phyloP scores from a whole-genome alignment of 2,888 invertebrate species.

The Trissolcus japonicus region DNA sequence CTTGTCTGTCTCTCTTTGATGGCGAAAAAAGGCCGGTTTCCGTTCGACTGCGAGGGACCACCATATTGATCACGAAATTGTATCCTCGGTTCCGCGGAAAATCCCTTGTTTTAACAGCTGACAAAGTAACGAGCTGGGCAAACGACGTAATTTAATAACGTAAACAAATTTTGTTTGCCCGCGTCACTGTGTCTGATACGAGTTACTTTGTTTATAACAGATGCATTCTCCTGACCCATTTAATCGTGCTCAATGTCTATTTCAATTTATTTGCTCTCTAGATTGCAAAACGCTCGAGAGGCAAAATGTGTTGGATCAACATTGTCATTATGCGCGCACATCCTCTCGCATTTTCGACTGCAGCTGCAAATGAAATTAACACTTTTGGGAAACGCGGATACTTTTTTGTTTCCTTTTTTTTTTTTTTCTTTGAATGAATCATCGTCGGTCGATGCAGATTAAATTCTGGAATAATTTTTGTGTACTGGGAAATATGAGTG shows the following conservation, averaged over 20 bases:
- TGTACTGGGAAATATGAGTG: too few relatives aligned
- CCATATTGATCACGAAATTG: constrained; percentile 5
- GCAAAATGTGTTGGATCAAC: constrained; percentile 37
- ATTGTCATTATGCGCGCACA: constrained; percentile 29
- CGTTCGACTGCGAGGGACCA: too few relatives aligned
- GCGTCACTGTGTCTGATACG: constrained; percentile 33
- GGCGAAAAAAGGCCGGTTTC: neutral
- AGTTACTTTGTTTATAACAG: constrained; percentile 45
- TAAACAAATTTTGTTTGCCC: constrained; percentile 42
- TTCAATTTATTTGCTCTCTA: constrained; percentile 46
- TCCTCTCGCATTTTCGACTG: constrained; percentile 10
- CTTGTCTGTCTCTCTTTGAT: neutral
- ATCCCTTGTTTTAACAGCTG: constrained; percentile 20
- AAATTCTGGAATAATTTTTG: too few relatives aligned
- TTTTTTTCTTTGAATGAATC: too few relatives aligned
- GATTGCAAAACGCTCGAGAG: constrained; percentile 46
- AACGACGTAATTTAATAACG: constrained; percentile 44
- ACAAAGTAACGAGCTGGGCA: constrained; percentile 33
- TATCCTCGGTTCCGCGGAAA: constrained; percentile 10
- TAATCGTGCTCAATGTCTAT: constrained; percentile 41
- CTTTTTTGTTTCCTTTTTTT: too few relatives aligned
- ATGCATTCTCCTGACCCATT: constrained; percentile 47
- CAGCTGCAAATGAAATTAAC: neutral
- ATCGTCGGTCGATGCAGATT: too few relatives aligned
- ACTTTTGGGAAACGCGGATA: too few relatives aligned